Evolutionary conservation across 2,113 vertebrate species (phyloP).

Genomic region (Chinchilla lanigera): DNA sequence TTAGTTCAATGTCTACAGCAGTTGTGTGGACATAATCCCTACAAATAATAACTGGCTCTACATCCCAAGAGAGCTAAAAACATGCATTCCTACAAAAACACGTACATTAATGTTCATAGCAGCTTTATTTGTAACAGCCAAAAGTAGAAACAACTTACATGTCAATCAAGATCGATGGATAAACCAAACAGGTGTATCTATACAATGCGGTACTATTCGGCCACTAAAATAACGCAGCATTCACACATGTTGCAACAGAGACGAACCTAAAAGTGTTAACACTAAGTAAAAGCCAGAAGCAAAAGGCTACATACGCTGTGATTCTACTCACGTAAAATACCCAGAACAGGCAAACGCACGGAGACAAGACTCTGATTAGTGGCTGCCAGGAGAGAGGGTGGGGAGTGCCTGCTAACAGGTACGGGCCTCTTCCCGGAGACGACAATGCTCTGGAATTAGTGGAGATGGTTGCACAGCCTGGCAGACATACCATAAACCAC

Average conservation of each 20-base stretch:
- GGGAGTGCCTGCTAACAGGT: background rate
- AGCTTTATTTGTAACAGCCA: background rate
- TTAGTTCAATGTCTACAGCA: background rate
- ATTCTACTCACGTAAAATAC: background rate
- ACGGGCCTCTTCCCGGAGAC: background rate
- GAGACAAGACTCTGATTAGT: background rate
- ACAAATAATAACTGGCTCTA: background rate
- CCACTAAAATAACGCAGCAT: background rate
- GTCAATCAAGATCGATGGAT: background rate
- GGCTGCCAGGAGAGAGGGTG: background rate
- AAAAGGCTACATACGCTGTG: background rate
- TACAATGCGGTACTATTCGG: background rate
- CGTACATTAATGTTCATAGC: background rate
- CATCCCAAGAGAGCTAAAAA: background rate
- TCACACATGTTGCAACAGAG: too few relatives aligned
- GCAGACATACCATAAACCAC: background rate
- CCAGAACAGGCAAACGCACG: background rate
- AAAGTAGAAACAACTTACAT: background rate
- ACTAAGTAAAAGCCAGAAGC: background rate
- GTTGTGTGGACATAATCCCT: background rate
- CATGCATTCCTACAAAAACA: background rate
- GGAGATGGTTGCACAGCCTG: background rate
- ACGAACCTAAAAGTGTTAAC: background rate
- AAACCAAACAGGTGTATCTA: background rate
- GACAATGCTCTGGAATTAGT: constrained; percentile 7